phyloP scores from a whole-genome alignment of 2,797 vertebrate species.

The Cryptoblepharus egeriae region DNA sequence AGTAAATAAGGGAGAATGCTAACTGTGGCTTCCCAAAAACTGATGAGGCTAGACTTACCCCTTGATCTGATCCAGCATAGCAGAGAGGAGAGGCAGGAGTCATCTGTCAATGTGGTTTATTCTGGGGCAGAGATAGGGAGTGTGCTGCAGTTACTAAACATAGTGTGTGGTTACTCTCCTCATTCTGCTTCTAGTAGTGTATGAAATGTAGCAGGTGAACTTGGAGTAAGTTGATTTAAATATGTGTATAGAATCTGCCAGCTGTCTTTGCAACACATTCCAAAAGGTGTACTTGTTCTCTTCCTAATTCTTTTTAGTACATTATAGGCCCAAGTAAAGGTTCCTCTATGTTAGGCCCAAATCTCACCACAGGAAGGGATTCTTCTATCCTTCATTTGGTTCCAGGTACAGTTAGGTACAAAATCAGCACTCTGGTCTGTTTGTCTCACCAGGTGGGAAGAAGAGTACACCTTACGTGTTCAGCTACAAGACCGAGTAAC shows the following conservation, averaged over 20 bases:
- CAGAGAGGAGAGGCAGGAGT: slow-evolving; percentile 7
- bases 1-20: neutral
- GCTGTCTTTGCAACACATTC: neutral
- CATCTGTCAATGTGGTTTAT: fast-evolving
- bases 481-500: slow-evolving; percentile 91
- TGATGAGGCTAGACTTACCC: slow-evolving; percentile 9
- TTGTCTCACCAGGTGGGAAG: slow-evolving; percentile 89
- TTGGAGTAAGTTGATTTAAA: neutral
- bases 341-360: neutral
- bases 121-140: fast-evolving
- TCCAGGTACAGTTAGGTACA: neutral
- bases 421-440: neutral
- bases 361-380: neutral
- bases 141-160: neutral
- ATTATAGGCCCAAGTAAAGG: neutral
- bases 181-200: neutral
- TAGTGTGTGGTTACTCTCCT: slow-evolving; percentile 35
- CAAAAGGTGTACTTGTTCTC: slow-evolving; percentile 32
- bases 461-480: slow-evolving; percentile 91
- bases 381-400: neutral
- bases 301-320: neutral
- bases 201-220: neutral
- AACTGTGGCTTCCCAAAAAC: neutral
- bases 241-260: neutral
- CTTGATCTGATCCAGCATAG: slow-evolving; percentile 30